These are phyloP conservation scores for Bombyx mandarina DNA, from an alignment of 1,140 invertebrate genomes.

Conservation along the genomic window DNA sequence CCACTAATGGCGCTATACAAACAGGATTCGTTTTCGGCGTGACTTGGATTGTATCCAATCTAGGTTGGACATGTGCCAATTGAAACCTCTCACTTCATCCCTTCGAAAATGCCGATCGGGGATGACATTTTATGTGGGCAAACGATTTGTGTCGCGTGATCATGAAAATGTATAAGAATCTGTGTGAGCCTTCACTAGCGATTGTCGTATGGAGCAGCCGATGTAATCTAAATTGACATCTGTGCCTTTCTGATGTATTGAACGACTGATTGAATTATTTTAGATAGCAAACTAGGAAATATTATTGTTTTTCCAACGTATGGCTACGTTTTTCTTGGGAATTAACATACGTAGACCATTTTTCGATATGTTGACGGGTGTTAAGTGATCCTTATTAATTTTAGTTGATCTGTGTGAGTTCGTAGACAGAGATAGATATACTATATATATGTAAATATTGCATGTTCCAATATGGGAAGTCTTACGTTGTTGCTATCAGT, in stretches of 20 bases:
- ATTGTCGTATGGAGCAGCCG: neutral
- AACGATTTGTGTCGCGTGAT: constrained; percentile 6
- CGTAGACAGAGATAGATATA: neutral
- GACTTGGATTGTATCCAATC: constrained; percentile 19
- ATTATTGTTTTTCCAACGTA: neutral
- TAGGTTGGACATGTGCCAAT: constrained; percentile 16
- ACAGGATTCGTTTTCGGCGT: constrained; percentile 11
- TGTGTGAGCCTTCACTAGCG: neutral
- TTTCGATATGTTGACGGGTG: too few relatives aligned
- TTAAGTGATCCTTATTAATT: too few relatives aligned
- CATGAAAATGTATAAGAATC: constrained; percentile 6
- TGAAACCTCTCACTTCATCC: constrained; percentile 16
- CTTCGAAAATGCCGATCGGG: constrained; percentile 14
- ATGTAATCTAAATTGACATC: neutral
- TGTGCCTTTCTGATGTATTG: too few relatives aligned
- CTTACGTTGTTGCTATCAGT: too few relatives aligned
- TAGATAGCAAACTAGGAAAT: neutral
- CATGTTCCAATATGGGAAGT: too few relatives aligned
- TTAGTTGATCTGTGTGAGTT: neutral
- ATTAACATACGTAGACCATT: too few relatives aligned
- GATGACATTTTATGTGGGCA: constrained; percentile 12
- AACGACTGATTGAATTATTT: neutral
- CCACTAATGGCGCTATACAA: constrained; percentile 14
- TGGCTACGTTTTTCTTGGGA: too few relatives aligned
- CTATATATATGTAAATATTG: too few relatives aligned